These are phyloP conservation scores for Brassicogethes aeneus DNA, from an alignment of 2,888 invertebrate species.

Conservation along the genomic window DNA sequence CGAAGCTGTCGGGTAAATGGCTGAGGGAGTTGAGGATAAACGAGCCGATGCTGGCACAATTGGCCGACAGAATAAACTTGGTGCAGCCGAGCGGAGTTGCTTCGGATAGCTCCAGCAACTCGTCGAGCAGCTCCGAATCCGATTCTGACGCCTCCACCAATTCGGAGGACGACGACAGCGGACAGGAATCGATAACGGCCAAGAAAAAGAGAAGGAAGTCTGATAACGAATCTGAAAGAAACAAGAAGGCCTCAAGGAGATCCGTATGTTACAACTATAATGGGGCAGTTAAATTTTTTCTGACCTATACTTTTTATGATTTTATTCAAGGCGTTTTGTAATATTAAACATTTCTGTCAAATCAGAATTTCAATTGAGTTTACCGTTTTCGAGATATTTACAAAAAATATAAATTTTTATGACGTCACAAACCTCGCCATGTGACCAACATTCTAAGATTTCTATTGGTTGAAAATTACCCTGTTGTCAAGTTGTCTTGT, in stretches of 20 bases:
- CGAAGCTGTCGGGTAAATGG: slow-evolving; percentile 94
- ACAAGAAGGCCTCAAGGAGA: slow-evolving; percentile 27
- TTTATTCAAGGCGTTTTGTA: not conserved
- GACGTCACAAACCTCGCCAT: too few species aligned
- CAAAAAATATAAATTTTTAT: too few species aligned
- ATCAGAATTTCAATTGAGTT: too few species aligned
- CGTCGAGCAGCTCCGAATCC: slow-evolving; percentile 56
- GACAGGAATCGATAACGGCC: slow-evolving; percentile 81
- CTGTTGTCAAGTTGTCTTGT: too few species aligned
- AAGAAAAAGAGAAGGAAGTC: slow-evolving; percentile 68
- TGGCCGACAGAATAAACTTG: slow-evolving; percentile 79
- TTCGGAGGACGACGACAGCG: slow-evolving; percentile 62
- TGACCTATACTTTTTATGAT: slow-evolving; percentile 9
- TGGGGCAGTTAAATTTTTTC: too few species aligned
- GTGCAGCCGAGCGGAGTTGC: slow-evolving; percentile 82
- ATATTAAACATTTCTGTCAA: too few species aligned
- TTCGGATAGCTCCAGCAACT: slow-evolving; percentile 89
- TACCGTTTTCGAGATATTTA: too few species aligned
- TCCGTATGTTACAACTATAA: slow-evolving; percentile 30
- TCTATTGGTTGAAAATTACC: too few species aligned
- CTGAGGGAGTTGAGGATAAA: slow-evolving; percentile 51
- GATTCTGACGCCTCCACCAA: slow-evolving; percentile 26
- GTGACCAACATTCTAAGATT: too few species aligned
- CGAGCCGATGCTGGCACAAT: slow-evolving; percentile 66
- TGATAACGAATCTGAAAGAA: slow-evolving; percentile 35